These are phyloP conservation scores for Onychorhynchus coronatus DNA, from an alignment of 2,113 vertebrate genomes.

Conservation along the genomic window DNA sequence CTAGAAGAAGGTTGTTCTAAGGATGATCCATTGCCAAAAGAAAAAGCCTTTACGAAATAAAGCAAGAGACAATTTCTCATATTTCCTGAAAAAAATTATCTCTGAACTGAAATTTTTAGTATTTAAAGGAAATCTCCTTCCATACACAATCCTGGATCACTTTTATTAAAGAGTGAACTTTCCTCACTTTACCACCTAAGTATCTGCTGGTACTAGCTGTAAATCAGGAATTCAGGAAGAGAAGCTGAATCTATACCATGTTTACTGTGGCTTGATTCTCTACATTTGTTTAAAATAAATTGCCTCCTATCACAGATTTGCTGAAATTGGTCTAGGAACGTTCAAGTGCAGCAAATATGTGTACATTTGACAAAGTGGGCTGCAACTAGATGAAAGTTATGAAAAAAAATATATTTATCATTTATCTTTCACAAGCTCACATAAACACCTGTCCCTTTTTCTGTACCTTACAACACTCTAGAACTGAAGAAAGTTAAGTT, in stretches of 20 bases:
- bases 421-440: neutral
- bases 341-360: neutral
- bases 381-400: neutral
- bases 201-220: neutral
- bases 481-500: neutral
- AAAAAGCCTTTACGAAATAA: neutral
- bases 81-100: neutral
- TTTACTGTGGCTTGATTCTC: neutral
- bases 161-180: neutral
- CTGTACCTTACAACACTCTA: neutral
- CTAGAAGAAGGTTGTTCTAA: neutral
- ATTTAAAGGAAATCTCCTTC: neutral
- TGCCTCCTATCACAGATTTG: neutral
- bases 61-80: neutral
- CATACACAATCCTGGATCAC: neutral
- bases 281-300: slow-evolving; percentile 17
- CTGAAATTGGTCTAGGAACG: neutral
- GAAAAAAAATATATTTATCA: neutral
- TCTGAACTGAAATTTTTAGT: neutral
- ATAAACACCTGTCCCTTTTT: neutral
- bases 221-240: neutral
- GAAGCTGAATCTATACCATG: neutral
- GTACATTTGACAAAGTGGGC: neutral
- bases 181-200: neutral
- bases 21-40: neutral